Base-by-base conservation (phyloP, 1,140 invertebrate species). In the Rhopalosiphum padi region DNA sequence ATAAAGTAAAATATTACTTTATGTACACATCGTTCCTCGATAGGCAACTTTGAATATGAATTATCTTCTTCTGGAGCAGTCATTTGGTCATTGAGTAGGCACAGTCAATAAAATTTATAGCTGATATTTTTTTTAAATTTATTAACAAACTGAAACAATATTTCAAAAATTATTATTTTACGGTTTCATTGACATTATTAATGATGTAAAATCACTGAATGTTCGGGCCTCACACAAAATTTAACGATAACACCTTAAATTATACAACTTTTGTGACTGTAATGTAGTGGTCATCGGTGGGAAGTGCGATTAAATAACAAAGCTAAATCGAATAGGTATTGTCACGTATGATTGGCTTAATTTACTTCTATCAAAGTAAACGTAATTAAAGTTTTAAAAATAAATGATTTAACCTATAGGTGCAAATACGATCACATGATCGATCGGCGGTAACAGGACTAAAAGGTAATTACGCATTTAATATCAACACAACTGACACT, bases 21-120 rank as follows among this genome's bases (percentile, higher is more conserved):
- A 95, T 99, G 98, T 35, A 97, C 96, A 95, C 97, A 98, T 95
- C 97, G 96, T 94, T 99, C 98, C 94, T 99, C 98, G 85, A 98
- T 96, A 8, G 98, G 97, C 93, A 99, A 96, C 95, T 99, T 99
- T 94, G 97, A 97, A 95, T 98, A 99, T 95, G 99, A 92, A 23
- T 97, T 97, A 94, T 99, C 98, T 95, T 98, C 97, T 94, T 98
- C 97, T 77, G 15, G 60, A 85, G 77, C 77, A 92, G 91, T 21
- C 91, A 93, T 92, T 93, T 53, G 85, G 35, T 77, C 68, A 83
- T 91, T 25, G 35, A 91, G 1, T 48, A 83, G 4, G 60, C 6
- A 77, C n/a, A n/a, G 30, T 51, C 60, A 35, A 77, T 18, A 60
- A 77, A 18, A 77, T 68, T 68, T 68, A 30, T 41, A 68, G 60